Evolutionary conservation across 2,888 invertebrate species (phyloP).

Genomic region (Drosophila anomalata): DNA sequence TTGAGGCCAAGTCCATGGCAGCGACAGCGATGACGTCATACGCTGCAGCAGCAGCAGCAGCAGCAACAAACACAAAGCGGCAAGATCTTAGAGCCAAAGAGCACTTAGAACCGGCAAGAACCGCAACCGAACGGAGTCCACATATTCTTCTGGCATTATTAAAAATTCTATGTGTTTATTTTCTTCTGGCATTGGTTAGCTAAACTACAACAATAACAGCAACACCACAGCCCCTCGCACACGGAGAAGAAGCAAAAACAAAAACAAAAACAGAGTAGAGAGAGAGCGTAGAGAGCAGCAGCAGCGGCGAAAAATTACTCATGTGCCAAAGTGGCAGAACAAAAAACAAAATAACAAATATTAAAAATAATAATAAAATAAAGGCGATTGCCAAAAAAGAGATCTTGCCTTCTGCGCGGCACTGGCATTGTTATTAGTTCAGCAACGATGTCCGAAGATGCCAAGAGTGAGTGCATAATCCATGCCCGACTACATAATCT

Average conservation of each 20-base stretch:
- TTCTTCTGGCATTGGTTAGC: slow-evolving; percentile 32
- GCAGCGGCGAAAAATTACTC: slow-evolving; percentile 29
- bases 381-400: slow-evolving; percentile 5
- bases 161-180: slow-evolving; percentile 52
- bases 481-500: not conserved
- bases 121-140: slow-evolving; percentile 38
- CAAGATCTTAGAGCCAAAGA: slow-evolving; percentile 29
- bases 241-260: not conserved
- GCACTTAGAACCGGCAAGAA: slow-evolving; percentile 68
- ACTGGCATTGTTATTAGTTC: slow-evolving; percentile 56
- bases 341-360: slow-evolving; percentile 5
- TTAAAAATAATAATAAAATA: slow-evolving; percentile 4
- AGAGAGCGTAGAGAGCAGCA: not conserved
- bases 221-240: slow-evolving; percentile 13
- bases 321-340: slow-evolving; percentile 24
- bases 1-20: slow-evolving; percentile 11
- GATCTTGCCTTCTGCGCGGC: slow-evolving; percentile 33
- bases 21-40: slow-evolving; percentile 43
- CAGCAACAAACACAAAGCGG: not conserved
- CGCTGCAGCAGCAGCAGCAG: slow-evolving; percentile 1
- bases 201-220: slow-evolving; percentile 39
- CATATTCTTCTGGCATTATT: slow-evolving; percentile 64
- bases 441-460: slow-evolving; percentile 72
- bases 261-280: not conserved
- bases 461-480: slow-evolving; percentile 59